These are phyloP conservation scores for Acipenser transmontanus DNA, from an alignment of 2,797 vertebrate species.

Conservation along the genomic window DNA sequence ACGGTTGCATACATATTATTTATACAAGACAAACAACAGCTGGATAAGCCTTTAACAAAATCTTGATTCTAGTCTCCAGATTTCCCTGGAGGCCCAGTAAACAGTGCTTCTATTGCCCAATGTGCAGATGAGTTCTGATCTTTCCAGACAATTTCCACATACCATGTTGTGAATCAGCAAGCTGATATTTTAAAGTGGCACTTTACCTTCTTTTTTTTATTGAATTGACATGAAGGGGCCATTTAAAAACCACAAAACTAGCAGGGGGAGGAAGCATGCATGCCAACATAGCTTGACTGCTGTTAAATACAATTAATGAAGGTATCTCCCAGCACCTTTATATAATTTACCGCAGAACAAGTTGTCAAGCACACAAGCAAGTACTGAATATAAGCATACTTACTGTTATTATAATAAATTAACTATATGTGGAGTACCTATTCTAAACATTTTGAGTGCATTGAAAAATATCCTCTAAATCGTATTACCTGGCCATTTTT, in stretches of 20 bases:
- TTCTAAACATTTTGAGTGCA: too few species aligned
- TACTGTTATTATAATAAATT: too few species aligned
- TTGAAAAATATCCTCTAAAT: too few species aligned
- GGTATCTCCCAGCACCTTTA: neutral
- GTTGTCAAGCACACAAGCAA: neutral
- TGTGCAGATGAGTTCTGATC: neutral
- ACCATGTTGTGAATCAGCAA: neutral
- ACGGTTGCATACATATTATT: too few species aligned
- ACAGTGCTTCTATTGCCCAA: too few species aligned
- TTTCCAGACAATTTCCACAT: neutral
- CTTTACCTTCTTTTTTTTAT: neutral
- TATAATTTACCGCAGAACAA: neutral
- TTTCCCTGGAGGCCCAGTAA: too few species aligned
- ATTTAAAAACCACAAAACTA: neutral
- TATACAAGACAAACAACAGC: too few species aligned
- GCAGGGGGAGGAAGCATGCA: neutral
- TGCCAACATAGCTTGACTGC: conserved; percentile 42
- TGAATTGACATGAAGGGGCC: conserved; percentile 6
- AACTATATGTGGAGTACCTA: too few species aligned
- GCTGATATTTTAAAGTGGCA: neutral
- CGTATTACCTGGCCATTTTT: neutral
- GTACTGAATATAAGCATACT: neutral
- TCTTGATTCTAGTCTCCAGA: too few species aligned
- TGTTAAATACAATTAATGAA: conserved; percentile 42
- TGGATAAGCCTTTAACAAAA: too few species aligned